These are phyloP conservation scores for Drosophila lacicola DNA, from an alignment of 2,888 invertebrate genomes.

Conservation along the genomic window DNA sequence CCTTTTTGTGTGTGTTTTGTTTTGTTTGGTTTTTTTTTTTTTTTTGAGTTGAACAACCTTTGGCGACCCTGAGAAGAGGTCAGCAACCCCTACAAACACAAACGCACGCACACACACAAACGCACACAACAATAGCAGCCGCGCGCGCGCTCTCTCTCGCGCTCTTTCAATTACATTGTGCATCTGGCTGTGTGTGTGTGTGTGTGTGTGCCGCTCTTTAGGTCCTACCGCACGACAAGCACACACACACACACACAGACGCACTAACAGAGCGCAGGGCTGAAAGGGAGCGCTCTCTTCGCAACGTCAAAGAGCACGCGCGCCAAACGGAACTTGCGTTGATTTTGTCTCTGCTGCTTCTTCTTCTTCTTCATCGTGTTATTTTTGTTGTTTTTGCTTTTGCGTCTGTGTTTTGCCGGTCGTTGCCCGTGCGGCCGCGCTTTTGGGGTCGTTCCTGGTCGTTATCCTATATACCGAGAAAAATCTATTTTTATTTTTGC, in stretches of 20 bases:
- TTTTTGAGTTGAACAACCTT: constrained; percentile 83
- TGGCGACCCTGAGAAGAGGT: constrained; percentile 86
- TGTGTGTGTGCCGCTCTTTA: constrained; percentile 7
- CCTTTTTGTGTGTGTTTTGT: constrained; percentile 29
- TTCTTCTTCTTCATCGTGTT: neutral
- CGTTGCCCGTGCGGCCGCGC: constrained; percentile 65
- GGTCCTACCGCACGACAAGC: no score
- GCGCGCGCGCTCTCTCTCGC: constrained; percentile 24
- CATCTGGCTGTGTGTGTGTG: constrained; percentile 1
- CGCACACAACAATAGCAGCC: constrained; percentile 22
- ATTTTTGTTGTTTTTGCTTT: constrained; percentile 14
- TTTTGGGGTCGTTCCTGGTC: constrained; percentile 84
- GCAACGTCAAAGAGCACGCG: constrained; percentile 7
- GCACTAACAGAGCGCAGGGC: constrained; percentile 4
- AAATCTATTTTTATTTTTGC: constrained; percentile 78
- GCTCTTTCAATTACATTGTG: neutral
- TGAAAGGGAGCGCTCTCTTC: constrained; percentile 14
- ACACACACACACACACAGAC: constrained; percentile 6
- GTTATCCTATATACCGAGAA: constrained; percentile 84
- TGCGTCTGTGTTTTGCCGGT: constrained; percentile 65
- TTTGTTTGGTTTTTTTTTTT: constrained; percentile 14
- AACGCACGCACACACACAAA: constrained; percentile 18
- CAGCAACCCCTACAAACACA: constrained; percentile 83
- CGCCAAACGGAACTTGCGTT: constrained; percentile 8
- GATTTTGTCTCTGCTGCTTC: constrained; percentile 22